These are phyloP conservation scores for Lathronympha strigana DNA, from an alignment of 2,888 invertebrate genomes.

Conservation along the genomic window DNA sequence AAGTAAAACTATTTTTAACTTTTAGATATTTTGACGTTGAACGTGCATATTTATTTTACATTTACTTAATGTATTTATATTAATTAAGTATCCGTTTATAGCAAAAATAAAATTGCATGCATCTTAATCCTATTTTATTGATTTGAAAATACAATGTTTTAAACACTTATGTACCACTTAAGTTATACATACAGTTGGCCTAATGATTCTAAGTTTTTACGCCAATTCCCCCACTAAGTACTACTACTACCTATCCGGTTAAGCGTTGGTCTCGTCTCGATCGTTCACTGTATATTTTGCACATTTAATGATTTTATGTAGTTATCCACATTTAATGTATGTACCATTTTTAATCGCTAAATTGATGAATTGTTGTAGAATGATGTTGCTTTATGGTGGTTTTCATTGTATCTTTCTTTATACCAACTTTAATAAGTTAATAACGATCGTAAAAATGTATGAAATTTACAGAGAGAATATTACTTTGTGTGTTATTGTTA, in stretches of 20 bases:
- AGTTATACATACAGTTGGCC: too few relatives aligned
- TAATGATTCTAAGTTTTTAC: too few relatives aligned
- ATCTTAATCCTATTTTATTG: neutral
- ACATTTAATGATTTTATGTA: too few relatives aligned
- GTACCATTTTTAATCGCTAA: too few relatives aligned
- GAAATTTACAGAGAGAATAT: neutral
- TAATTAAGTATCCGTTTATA: neutral
- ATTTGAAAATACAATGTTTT: neutral
- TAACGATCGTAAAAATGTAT: neutral
- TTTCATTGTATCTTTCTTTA: neutral
- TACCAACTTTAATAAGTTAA: neutral
- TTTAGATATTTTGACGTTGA: conserved; percentile 1
- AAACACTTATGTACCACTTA: neutral
- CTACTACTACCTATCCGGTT: too few relatives aligned
- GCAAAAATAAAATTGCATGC: conserved; percentile 7
- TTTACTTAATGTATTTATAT: neutral
- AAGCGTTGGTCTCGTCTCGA: too few relatives aligned
- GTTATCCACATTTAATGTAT: too few relatives aligned
- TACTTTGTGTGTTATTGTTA: neutral
- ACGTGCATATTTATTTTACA: neutral
- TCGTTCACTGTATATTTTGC: too few relatives aligned
- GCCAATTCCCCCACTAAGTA: too few relatives aligned
- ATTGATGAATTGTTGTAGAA: too few relatives aligned
- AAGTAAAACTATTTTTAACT: neutral
- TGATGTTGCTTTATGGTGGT: too few relatives aligned